Base-by-base conservation (phyloP, 2,797 vertebrate species). In the Thripadectes ignobilis region DNA sequence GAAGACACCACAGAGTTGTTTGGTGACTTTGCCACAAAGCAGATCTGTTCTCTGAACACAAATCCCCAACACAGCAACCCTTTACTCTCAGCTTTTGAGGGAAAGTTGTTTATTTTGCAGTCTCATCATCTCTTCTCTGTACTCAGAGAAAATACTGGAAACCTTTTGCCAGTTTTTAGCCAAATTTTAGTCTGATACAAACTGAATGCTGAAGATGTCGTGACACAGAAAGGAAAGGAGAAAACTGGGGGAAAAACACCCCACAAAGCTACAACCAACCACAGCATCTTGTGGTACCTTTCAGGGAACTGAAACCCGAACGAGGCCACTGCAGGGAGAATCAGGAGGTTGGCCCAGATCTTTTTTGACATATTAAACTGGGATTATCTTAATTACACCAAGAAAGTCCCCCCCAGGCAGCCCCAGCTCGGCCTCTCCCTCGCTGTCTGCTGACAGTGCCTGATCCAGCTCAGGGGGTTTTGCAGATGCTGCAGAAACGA, bases 401-500 rank as follows among this genome's bases (percentile, higher is more conserved):
- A 14, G 43, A 8, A 39, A 41, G 21, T 12, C 49, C 7, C 1
- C 7, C 10, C 14, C 20, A 12, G 36, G 45, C 65, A 29, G 65
- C 45, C 65, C 46, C n/a, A 49, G 63, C 63, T 19, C 15, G 6
- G 43, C 30, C 43, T 66, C 43, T 46, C 43, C 63, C 63, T 65
- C 15, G 7, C 43, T 26, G 32, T 23, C 16, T 45, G 63, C 84
- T 72, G 78, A 39, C 26, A 4, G 45, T 7, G 57, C 5, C 57
- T 6, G 46, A 52, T 69, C 55, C 57, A 45, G 49, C 54, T 32
- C 1, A 21, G 14, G 21, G 62, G 34, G 7, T 72, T 83, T 14
- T 67, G 81, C 81, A 89, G 32, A 49, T 27, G 68, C 63, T 91
- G 88, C 88, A 86, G 81, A 93, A 91, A 52, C 19, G 2, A 4